phyloP scores from a whole-genome alignment of 23 tunicate genomes.

The Trididemnum clinides region DNA sequence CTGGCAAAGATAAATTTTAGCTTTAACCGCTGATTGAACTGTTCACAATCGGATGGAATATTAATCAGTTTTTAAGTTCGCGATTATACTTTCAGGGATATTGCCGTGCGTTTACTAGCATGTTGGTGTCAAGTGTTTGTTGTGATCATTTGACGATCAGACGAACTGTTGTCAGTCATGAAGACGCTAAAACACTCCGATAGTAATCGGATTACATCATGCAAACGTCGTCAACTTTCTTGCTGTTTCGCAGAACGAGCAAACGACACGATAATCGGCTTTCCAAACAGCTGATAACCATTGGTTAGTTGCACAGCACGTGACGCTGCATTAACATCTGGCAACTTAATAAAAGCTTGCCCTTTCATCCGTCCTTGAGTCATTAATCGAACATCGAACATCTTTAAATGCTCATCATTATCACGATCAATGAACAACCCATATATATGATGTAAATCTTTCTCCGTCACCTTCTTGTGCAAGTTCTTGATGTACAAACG shows the following conservation, averaged over 20 bases:
- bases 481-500: slow-evolving; percentile 78
- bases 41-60: too few relatives aligned
- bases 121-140: too few relatives aligned
- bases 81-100: too few relatives aligned
- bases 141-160: too few relatives aligned
- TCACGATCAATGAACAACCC: slow-evolving; percentile 63
- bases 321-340: slow-evolving; percentile 54
- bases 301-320: slow-evolving; percentile 59
- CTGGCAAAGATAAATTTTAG: too few relatives aligned
- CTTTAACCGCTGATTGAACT: too few relatives aligned
- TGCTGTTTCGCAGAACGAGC: slow-evolving; percentile 84
- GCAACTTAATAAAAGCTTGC: slow-evolving; percentile 82
- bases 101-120: too few relatives aligned
- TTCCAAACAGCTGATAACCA: slow-evolving; percentile 67
- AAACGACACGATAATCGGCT: slow-evolving; percentile 82
- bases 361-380: slow-evolving; percentile 93
- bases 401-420: slow-evolving; percentile 52
- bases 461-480: slow-evolving; percentile 73
- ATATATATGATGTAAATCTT: slow-evolving; percentile 71
- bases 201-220: too few relatives aligned
- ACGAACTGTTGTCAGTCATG: too few relatives aligned
- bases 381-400: slow-evolving; percentile 77
- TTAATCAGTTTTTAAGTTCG: too few relatives aligned
- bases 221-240: too few relatives aligned
- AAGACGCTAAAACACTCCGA: too few relatives aligned